A percentile compares a stretch with the other conserved stretches of the same genome.
These are phyloP conservation scores for Eilema griseolum DNA, from an alignment of 2,888 invertebrate species.

Conservation along the genomic window DNA sequence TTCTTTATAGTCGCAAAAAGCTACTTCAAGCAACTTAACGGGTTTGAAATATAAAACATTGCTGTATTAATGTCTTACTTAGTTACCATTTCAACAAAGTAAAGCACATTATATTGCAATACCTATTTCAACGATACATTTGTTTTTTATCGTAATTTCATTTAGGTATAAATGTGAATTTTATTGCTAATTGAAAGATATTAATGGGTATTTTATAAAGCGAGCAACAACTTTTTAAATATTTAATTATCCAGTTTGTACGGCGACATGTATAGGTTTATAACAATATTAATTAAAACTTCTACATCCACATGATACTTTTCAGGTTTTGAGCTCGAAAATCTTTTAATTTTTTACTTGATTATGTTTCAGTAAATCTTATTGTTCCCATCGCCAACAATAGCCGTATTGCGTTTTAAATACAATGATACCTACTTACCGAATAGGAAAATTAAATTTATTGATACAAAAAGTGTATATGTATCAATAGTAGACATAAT, in stretches of 20 bases:
- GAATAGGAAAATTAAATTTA: background rate
- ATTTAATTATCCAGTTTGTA: background rate
- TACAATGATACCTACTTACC: background rate
- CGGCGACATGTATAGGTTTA: background rate
- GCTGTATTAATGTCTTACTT: constrained; percentile 52
- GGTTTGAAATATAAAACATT: constrained; percentile 50
- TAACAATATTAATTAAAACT: background rate
- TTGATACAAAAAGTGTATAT: background rate
- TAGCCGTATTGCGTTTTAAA: background rate
- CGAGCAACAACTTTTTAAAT: background rate
- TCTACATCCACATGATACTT: background rate
- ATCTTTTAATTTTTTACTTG: background rate
- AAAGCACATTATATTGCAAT: constrained; percentile 34
- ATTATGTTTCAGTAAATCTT: background rate
- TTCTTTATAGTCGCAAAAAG: constrained; percentile 48
- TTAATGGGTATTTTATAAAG: constrained; percentile 9
- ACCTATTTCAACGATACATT: constrained; percentile 10
- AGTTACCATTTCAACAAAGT: constrained; percentile 21
- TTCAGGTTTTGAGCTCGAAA: background rate
- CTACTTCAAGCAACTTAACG: constrained; percentile 39
- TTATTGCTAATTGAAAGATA: constrained; percentile 20
- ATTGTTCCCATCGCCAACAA: background rate
- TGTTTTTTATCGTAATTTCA: constrained; percentile 12
- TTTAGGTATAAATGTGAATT: constrained; percentile 10
- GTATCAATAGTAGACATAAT: background rate